These are phyloP conservation scores for Anoplophora glabripennis DNA, from an alignment of 1,140 invertebrate species.

Conservation along the genomic window DNA sequence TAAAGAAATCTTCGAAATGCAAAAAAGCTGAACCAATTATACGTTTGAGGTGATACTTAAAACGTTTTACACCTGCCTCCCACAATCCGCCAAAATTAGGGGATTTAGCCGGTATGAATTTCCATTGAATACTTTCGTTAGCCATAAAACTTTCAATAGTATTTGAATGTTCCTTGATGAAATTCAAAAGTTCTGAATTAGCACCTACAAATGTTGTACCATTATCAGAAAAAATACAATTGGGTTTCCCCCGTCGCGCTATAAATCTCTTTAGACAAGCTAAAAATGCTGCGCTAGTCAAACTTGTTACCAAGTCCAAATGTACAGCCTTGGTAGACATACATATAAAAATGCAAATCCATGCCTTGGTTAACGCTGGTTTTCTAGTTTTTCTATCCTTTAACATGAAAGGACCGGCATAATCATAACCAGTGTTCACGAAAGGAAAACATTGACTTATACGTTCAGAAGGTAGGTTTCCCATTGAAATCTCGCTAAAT, in stretches of 20 bases:
- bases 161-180: background rate
- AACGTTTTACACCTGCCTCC: conserved; percentile 40
- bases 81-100: conserved; percentile 46
- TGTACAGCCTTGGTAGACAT: conserved; percentile 40
- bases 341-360: conserved; percentile 17
- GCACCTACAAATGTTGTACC: background rate
- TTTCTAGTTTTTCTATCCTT: conserved; percentile 10
- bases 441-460: conserved; percentile 34
- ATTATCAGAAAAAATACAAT: conserved; percentile 24
- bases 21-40: conserved; percentile 31
- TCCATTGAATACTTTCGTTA: conserved; percentile 34
- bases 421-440: conserved; percentile 11
- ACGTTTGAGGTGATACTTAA: conserved; percentile 29
- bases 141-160: background rate
- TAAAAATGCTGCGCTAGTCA: conserved; percentile 34
- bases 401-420: conserved; percentile 10
- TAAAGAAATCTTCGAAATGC: conserved; percentile 39
- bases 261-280: conserved; percentile 37
- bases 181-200: background rate
- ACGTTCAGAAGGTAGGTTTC: conserved; percentile 4
- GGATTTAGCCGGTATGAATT: conserved; percentile 43
- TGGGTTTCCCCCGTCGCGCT: conserved; percentile 16
- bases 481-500: conserved; percentile 13
- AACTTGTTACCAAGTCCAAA: conserved; percentile 41
- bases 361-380: conserved; percentile 20